A percentile compares a stretch with the other conserved stretches of the same genome.
These are phyloP conservation scores for Morelia viridis DNA, from an alignment of 2,797 vertebrate genomes.

Conservation along the genomic window DNA sequence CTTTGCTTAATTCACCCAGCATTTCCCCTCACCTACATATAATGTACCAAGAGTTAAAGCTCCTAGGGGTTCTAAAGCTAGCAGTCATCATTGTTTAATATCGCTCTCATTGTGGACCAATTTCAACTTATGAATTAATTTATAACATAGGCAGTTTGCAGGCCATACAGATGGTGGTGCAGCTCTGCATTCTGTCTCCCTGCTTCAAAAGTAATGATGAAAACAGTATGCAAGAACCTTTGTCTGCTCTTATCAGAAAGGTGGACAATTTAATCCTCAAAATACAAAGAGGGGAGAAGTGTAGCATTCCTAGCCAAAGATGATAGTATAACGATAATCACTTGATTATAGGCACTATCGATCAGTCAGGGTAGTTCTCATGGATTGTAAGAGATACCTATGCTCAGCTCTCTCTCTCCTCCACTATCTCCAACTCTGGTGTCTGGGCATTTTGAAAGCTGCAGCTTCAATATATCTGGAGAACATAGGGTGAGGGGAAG, in stretches of 20 bases:
- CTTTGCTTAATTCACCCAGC: constrained; percentile 46
- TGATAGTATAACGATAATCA: not conserved
- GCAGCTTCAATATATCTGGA: not conserved
- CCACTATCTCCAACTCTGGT: not conserved
- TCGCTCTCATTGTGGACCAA: constrained; percentile 66
- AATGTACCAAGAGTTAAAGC: constrained; percentile 37
- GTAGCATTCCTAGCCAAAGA: not conserved
- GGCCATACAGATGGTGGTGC: constrained; percentile 48
- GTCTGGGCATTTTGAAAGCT: not conserved
- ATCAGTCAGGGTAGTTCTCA: not conserved
- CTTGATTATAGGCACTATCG: not conserved
- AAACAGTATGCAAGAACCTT: not conserved
- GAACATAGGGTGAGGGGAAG: not conserved
- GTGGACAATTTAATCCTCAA: not conserved
- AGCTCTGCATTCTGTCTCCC: constrained; percentile 41
- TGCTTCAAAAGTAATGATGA: constrained; percentile 15
- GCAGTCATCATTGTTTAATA: constrained; percentile 62
- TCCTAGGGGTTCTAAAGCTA: constrained; percentile 57
- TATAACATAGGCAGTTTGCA: constrained; percentile 68
- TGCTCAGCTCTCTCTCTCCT: not conserved
- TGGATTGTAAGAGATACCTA: not conserved
- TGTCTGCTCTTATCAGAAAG: not conserved
- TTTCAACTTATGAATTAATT: constrained; percentile 71
- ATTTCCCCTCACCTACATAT: constrained; percentile 34
- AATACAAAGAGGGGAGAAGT: not conserved